Conservation (phyloP, 2,113 vertebrate genomes). For the Nannobrachium achirus region DNA sequence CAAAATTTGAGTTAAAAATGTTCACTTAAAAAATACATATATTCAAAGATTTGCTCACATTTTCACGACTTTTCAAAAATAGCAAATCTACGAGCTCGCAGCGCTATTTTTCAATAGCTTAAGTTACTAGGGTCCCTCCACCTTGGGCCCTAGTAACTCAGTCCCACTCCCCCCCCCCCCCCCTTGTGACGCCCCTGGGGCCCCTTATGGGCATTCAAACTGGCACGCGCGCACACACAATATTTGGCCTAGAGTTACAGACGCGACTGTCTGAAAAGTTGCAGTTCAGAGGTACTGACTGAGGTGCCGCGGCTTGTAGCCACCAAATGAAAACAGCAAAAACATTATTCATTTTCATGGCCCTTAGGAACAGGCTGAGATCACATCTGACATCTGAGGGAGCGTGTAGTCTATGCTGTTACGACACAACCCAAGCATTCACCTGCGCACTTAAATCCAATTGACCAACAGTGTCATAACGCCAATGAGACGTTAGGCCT, state of each 20-base stretch:
- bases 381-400: neutral
- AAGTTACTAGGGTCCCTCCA: too few relatives aligned
- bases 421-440: conserved; percentile 17
- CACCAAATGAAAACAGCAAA: conserved; percentile 11
- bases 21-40: too few relatives aligned
- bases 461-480: conserved; percentile 4
- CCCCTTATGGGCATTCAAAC: conserved; percentile 37
- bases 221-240: conserved; percentile 28
- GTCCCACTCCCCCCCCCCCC: too few relatives aligned
- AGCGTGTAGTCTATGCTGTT: conserved; percentile 4
- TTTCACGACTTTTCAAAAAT: too few relatives aligned
- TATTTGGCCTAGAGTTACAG: conserved; percentile 24
- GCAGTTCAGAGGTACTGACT: conserved; percentile 21
- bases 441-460: neutral
- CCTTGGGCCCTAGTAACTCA: too few relatives aligned
- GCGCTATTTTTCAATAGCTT: too few relatives aligned
- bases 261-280: conserved; percentile 35
- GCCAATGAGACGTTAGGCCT: conserved; percentile 3
- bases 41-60: too few relatives aligned
- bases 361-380: conserved; percentile 26
- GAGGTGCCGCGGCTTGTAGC: conserved; percentile 17
- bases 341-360: conserved; percentile 12
- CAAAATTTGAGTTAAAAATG: too few relatives aligned
- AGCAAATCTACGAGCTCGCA: too few relatives aligned
- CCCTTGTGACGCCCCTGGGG: too few relatives aligned